Conservation (phyloP, 2,888 invertebrate species). For the Cybosia mesomella region DNA sequence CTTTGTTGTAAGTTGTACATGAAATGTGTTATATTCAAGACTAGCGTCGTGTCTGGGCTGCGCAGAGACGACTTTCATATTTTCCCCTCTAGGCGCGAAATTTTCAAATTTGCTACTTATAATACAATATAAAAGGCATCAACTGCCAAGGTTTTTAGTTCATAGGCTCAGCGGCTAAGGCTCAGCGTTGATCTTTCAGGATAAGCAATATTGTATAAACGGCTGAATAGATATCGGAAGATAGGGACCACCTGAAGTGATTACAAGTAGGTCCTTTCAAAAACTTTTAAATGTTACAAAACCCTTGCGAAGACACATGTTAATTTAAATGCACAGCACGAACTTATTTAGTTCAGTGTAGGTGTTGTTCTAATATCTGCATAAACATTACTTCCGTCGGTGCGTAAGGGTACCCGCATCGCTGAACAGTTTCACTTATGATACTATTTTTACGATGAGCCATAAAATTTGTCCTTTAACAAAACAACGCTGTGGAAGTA, state of each 20-base stretch:
- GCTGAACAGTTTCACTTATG: conserved; percentile 65
- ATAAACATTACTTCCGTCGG: conserved; percentile 76
- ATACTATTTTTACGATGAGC: conserved; percentile 58
- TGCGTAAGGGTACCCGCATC: conserved; percentile 81
- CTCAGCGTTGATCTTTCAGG: not conserved
- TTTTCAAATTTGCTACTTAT: not conserved
- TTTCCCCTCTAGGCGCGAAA: not conserved
- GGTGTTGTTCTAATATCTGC: conserved; percentile 69
- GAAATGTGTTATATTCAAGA: too few species aligned
- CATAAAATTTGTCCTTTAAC: conserved; percentile 32
- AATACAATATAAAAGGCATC: not conserved
- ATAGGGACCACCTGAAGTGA: conserved; percentile 9
- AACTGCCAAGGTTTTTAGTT: not conserved
- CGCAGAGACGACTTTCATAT: not conserved
- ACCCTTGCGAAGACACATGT: conserved; percentile 34
- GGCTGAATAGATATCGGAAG: not conserved
- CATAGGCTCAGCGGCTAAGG: not conserved
- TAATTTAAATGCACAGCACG: conserved; percentile 69
- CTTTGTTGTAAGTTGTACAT: too few species aligned
- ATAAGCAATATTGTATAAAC: too few species aligned
- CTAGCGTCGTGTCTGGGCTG: not conserved
- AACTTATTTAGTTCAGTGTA: conserved; percentile 68
- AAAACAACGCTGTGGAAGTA: not conserved
- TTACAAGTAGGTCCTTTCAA: not conserved
- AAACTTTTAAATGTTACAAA: conserved; percentile 29